These are phyloP conservation scores for Gadopsis marmoratus DNA, from an alignment of 2,797 vertebrate genomes.

Conservation along the genomic window DNA sequence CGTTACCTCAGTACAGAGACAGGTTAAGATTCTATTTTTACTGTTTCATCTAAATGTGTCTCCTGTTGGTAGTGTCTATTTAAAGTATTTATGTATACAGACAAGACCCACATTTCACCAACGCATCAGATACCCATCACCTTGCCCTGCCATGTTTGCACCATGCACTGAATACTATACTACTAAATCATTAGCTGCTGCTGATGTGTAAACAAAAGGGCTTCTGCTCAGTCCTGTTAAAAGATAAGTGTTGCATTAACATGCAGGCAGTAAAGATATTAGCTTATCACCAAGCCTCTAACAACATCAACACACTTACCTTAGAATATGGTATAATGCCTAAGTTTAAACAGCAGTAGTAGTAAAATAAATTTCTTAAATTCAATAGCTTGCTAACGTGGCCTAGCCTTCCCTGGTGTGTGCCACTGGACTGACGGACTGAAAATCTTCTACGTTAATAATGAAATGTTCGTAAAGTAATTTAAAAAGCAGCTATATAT, in stretches of 20 bases:
- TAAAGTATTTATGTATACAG: not conserved
- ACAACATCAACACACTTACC: not conserved
- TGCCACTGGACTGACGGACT: not conserved
- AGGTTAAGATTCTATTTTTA: not conserved
- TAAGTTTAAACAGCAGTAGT: not conserved
- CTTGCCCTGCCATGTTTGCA: not conserved
- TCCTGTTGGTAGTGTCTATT: not conserved
- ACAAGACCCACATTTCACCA: not conserved
- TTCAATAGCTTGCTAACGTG: not conserved
- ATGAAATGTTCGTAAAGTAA: not conserved
- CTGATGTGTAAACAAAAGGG: not conserved
- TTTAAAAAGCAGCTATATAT: not conserved
- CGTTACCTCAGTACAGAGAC: not conserved
- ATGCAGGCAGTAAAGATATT: not conserved
- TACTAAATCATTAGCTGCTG: not conserved
- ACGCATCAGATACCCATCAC: not conserved
- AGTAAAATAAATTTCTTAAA: not conserved
- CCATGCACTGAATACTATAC: not conserved
- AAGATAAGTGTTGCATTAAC: not conserved
- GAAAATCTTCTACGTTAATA: accelerated
- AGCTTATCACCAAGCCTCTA: not conserved
- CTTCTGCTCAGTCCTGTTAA: not conserved
- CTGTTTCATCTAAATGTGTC: not conserved
- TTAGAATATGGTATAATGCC: not conserved
- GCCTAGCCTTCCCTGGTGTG: not conserved